Base-by-base conservation (phyloP, 2,888 invertebrate species). In the Torymus tubicola region DNA sequence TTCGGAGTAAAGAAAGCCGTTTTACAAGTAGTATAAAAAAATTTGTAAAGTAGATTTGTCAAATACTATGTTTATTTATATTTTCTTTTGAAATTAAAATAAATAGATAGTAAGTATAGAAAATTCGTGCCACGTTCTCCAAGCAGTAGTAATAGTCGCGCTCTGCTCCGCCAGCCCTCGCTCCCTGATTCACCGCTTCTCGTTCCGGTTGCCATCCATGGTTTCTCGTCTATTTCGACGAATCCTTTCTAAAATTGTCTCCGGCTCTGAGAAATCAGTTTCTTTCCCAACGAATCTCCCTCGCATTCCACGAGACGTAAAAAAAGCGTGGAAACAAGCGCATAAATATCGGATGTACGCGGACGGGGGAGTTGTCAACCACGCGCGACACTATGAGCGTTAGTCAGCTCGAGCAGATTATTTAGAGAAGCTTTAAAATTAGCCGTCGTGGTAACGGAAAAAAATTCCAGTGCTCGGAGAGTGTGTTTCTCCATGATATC, bases 401-500 rank as follows among this genome's bases (percentile, higher is more conserved):
- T 84, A 84, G 83, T 82, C 84, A 84, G 74, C 55, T 61, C 24
- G 24, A 21, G 64, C 50, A 74, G 77, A 79, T 83, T 85, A 84
- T 84, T 83, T 85, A 83, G 83, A 83, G 78, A 61, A 77, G 67
- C 21, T 71, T 78, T 82, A 77, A 81, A 83, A 84, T 83, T 83
- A 81, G 61, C 67, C 50, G 16, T 70, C 14, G 50, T 16, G 70
- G 42, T 42, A 18, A 14, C n/a, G 58, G 55, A 52, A 78, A 42
- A 21, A 68, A 64, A 78, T 71, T 72, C 61, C 72, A 78, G 60
- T 11, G 42, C n/a, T n/a, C 14, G 31, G n/a, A 50, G 1, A 1
- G 14, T 12, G 42, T 42, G 42, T 42, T n/a, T 63, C 72, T 64
- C n/a, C 61, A 55, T 52, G 13, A 53, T 11, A 14, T 67, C 60